A percentile compares a stretch with the other conserved stretches of the same genome.
Evolutionary conservation across 2,888 invertebrate genomes (phyloP).

Genomic region (Eupithecia dodoneata): DNA sequence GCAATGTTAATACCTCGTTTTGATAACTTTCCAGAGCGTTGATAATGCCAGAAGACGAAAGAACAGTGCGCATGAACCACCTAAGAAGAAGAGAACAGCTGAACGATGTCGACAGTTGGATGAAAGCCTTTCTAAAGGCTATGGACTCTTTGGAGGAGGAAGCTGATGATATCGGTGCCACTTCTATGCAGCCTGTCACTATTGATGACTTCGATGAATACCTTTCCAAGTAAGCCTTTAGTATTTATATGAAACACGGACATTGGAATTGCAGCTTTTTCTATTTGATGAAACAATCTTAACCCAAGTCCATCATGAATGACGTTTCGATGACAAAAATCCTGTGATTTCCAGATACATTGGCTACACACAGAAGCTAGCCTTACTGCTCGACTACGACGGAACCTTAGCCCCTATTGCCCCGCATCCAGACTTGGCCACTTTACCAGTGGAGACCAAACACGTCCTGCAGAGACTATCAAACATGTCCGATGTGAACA

Average conservation of each 20-base stretch:
- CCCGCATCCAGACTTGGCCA: conserved; percentile 95
- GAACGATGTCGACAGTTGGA: conserved; percentile 95
- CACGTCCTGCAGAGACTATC: conserved; percentile 92
- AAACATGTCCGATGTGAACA: conserved; percentile 93
- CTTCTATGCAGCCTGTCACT: conserved; percentile 95
- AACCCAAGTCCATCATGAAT: background rate
- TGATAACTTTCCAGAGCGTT: conserved; percentile 85
- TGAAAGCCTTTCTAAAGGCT: conserved; percentile 93
- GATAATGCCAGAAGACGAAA: conserved; percentile 95
- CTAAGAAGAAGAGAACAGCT: conserved; percentile 91
- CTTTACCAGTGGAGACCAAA: conserved; percentile 92
- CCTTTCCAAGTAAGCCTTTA: conserved; percentile 88
- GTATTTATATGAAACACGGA: background rate
- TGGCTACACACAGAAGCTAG: conserved; percentile 93
- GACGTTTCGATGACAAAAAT: background rate
- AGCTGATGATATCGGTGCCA: conserved; percentile 92
- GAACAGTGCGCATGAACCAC: conserved; percentile 93
- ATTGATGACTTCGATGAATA: conserved; percentile 96
- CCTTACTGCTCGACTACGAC: conserved; percentile 93
- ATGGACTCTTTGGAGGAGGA: conserved; percentile 93
- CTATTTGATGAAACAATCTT: background rate
- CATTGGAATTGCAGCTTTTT: background rate
- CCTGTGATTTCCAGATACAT: conserved; percentile 87
- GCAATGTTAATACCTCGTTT: background rate
- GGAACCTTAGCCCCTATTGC: conserved; percentile 95